phyloP scores from a whole-genome alignment of 1,140 invertebrate genomes.

The Subanguina moxae region DNA sequence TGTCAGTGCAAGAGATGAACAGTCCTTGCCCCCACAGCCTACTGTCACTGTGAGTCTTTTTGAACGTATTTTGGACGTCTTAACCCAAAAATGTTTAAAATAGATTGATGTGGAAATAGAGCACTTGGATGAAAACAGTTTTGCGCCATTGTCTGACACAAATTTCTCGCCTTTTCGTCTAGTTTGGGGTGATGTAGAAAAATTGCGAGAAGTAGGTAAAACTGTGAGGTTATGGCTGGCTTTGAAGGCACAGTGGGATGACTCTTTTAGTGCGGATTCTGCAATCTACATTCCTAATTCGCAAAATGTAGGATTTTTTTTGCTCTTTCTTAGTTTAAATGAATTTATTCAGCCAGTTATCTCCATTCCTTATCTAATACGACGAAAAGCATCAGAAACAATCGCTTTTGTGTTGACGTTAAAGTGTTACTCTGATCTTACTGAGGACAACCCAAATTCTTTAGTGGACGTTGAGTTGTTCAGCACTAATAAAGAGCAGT shows the following conservation, averaged over 20 bases:
- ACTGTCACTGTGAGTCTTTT: neutral
- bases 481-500: constrained; percentile 6
- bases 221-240: neutral
- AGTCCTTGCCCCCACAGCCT: neutral
- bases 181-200: neutral
- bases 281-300: neutral
- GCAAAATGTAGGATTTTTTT: constrained; percentile 8
- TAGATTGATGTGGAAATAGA: neutral
- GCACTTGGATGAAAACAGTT: neutral
- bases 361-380: constrained; percentile 4
- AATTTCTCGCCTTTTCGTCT: constrained; percentile 8
- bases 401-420: neutral
- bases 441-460: neutral
- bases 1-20: neutral
- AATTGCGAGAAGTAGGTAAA: neutral
- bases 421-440: neutral
- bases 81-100: neutral
- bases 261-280: neutral
- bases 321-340: neutral
- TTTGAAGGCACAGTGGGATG: neutral
- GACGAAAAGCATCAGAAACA: neutral
- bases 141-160: neutral
- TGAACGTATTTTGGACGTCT: neutral
- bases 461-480: constrained; percentile 8
- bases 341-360: constrained; percentile 1